phyloP scores from a whole-genome alignment of 2,888 invertebrate genomes.

The Barypeithes pellucidus region DNA sequence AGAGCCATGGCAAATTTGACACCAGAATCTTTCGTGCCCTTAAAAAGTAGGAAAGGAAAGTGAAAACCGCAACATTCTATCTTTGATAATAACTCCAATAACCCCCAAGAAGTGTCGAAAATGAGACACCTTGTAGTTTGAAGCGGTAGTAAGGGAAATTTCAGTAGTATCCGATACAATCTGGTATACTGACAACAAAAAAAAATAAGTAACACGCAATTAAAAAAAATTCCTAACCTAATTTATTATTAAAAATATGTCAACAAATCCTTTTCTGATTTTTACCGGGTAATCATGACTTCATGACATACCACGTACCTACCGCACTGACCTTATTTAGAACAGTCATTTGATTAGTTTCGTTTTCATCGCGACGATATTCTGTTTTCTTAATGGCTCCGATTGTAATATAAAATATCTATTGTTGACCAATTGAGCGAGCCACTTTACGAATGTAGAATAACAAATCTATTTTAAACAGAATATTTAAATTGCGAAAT shows the following conservation, averaged over 20 bases:
- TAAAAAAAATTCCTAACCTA: conserved; percentile 19
- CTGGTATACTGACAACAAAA: not conserved
- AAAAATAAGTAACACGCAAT: not conserved
- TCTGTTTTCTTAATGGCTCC: conserved; percentile 16
- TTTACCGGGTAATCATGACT: conserved; percentile 1
- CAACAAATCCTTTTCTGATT: conserved; percentile 39
- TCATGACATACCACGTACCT: not conserved
- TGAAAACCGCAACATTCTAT: too few relatives aligned
- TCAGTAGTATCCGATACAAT: not conserved
- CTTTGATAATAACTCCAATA: too few relatives aligned
- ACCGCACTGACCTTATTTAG: conserved; percentile 9
- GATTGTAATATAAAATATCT: conserved; percentile 14
- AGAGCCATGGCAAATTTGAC: too few relatives aligned
- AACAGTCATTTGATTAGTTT: conserved; percentile 17
- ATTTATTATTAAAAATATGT: conserved; percentile 27
- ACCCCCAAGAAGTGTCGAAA: too few relatives aligned
- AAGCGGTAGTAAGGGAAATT: too few relatives aligned
- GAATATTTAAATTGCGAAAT: conserved; percentile 4
- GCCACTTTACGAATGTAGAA: not conserved
- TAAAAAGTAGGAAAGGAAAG: too few relatives aligned
- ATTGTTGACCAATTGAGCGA: conserved; percentile 23
- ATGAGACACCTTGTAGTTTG: too few relatives aligned
- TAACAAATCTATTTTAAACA: not conserved
- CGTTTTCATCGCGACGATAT: conserved; percentile 15
- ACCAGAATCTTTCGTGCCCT: too few relatives aligned